phyloP scores from a whole-genome alignment of 1,140 invertebrate species.

The Diabrotica undecimpunctata region DNA sequence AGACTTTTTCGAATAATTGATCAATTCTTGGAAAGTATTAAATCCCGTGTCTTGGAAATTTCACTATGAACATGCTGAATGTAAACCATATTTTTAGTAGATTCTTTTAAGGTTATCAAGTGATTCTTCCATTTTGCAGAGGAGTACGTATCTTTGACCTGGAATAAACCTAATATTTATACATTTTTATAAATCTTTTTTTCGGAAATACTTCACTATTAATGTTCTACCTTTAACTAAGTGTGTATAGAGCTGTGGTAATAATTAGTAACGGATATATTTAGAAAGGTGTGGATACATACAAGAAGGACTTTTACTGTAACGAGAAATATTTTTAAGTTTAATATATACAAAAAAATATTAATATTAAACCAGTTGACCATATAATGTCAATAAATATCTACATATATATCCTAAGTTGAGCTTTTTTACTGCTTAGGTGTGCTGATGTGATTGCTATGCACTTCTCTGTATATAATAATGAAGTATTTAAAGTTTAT shows the following conservation, averaged over 20 bases:
- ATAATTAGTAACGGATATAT: constrained; percentile 32
- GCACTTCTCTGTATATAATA: constrained; percentile 42
- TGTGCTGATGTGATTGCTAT: constrained; percentile 45
- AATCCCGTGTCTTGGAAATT: too few species aligned
- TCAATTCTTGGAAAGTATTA: too few species aligned
- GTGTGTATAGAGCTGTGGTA: constrained; percentile 41
- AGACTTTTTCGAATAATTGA: too few species aligned
- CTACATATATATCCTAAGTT: constrained; percentile 36
- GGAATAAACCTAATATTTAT: background rate
- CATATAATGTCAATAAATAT: constrained; percentile 19
- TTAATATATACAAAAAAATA: constrained; percentile 20
- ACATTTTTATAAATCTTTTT: background rate
- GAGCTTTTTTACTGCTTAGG: constrained; percentile 42
- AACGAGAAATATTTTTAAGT: constrained; percentile 20
- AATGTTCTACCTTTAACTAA: constrained; percentile 11
- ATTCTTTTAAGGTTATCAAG: background rate
- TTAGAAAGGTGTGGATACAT: constrained; percentile 27
- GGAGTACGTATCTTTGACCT: constrained; percentile 19
- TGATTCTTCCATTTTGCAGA: background rate
- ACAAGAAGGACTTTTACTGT: constrained; percentile 24
- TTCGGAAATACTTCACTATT: background rate
- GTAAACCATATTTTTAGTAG: too few species aligned
- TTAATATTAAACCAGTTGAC: constrained; percentile 16
- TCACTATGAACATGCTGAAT: too few species aligned
- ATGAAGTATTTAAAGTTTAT: constrained; percentile 34